Evolutionary conservation across 1,140 invertebrate species (phyloP).

Genomic region (Phthorimaea operculella): DNA sequence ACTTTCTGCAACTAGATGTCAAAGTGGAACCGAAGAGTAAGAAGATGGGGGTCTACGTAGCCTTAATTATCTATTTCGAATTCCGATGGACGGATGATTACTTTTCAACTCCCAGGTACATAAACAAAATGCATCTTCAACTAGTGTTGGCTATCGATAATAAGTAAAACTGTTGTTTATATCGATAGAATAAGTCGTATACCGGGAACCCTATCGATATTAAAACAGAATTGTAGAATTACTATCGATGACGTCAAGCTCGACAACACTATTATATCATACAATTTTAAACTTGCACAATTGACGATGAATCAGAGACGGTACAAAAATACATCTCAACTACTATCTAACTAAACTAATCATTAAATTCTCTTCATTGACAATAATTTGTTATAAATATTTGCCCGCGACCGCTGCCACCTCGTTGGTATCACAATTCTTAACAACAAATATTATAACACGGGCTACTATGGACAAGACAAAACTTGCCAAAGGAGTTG

Average conservation of each 20-base stretch:
- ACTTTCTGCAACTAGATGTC: too few species aligned
- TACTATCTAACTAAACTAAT: slow-evolving; percentile 52
- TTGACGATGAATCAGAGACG: slow-evolving; percentile 43
- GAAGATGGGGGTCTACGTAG: slow-evolving; percentile 33
- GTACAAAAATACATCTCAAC: slow-evolving; percentile 61
- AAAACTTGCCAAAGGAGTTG: not conserved
- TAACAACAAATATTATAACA: slow-evolving; percentile 42
- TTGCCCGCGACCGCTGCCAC: slow-evolving; percentile 34
- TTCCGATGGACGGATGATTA: slow-evolving; percentile 57
- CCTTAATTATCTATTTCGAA: slow-evolving; percentile 49
- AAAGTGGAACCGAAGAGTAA: not conserved
- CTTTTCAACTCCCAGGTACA: slow-evolving; percentile 44
- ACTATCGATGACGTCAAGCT: too few species aligned
- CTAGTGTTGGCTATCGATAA: too few species aligned
- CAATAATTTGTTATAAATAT: slow-evolving; percentile 15
- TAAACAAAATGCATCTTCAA: slow-evolving; percentile 21
- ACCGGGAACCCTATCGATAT: too few species aligned
- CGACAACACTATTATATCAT: slow-evolving; percentile 13
- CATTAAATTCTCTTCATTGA: slow-evolving; percentile 23
- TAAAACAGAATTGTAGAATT: too few species aligned
- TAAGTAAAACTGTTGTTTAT: too few species aligned
- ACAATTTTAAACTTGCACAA: slow-evolving; percentile 18
- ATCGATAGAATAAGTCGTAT: too few species aligned
- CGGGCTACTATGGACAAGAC: not conserved
- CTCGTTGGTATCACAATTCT: slow-evolving; percentile 44